Evolutionary conservation across 2,888 invertebrate genomes (phyloP), one percentile per base, ranked within the genome.

Genomic region (Geophilus truncorum): DNA sequence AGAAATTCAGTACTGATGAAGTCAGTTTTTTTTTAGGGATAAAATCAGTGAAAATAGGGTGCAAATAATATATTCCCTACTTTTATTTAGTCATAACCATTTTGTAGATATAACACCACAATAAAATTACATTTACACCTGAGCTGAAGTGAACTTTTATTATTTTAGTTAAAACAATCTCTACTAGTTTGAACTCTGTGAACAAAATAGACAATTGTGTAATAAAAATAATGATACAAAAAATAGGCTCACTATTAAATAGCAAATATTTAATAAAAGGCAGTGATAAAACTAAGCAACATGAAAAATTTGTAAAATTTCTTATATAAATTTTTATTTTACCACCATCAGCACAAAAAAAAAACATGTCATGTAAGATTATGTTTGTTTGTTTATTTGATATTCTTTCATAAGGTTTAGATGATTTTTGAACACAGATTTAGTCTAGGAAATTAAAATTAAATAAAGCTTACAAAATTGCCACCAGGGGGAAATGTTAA

Each of bases 301-400:
- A 62, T 62, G 62, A 25, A 62, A 28, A 62, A 62, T 62, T 62
- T 62, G 28, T 62, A 62, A 62, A 62, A 62, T 62, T 62, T 45
- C 45, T 62, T 62, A 62, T 62, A 62, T 62, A 62, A 62, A 62
- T 28, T 23, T 62, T 45, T 4, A 7, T 28, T 25, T n/a, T n/a
- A n/a, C n/a, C n/a, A 62, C 3, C 62, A 25, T 28, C 23, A 62
- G 23, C 62, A 62, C 62, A 62, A 45, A 45, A 45, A 45, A 12
- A n/a, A 36, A 9, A 36, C 12, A 12, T 9, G 36, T 36, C 45
- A 45, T 18, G 5, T 45, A n/a, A 45, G 45, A 45, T 45, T 45
- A 45, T 45, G 45, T 32, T 32, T 32, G 9, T 32, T 6, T 32
- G 9, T 32, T 32, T 32, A 9, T 6, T 32, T n/a, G n/a, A n/a